Base-by-base conservation (phyloP, 2,113 vertebrate genomes). In the Cebus imitator region DNA sequence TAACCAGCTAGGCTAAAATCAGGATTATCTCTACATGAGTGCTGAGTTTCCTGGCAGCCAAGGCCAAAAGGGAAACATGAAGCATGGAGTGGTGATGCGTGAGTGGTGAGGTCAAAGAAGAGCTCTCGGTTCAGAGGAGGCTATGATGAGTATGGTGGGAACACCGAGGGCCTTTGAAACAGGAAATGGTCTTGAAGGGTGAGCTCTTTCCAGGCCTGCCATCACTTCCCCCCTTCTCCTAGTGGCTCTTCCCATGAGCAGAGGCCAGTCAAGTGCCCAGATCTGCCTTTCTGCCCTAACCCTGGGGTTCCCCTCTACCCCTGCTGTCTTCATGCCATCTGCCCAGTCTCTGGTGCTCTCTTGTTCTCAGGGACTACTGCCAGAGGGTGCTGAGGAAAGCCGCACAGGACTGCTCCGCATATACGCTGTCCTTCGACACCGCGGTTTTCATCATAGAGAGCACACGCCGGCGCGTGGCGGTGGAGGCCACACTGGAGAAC, bases 401-500 rank as follows among this genome's bases (percentile, higher is more conserved):
- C 0, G 97, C 21, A 0, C 98, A 55, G 21, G 98, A 79, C 97
- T 98, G 98, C 98, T 98, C 99, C 0, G 90, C 95, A 68, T 99
- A 98, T 98, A 98, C 75, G 2, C 98, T 98, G 55, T 98, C 99
- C 95, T 99, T 99, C 0, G 99, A 99, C 64, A 6, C 94, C 64
- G 98, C 99, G 0, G 87, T 99, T 83, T 99, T 99, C 92, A 32
- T 99, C 91, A 57, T 99, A 1, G 99, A 99, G 97, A 99, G 98
- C 58, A 96, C 98, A 30, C 98, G 99, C 75, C 99, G 99, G 90
- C 99, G 99, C 94, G 99, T 99, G 99, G 99, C 99, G 0, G 98
- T 99, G 96, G 99, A 99, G 13, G 99, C 99, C 0, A 68, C 68
- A 3, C 98, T 99, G 98, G 99, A 99, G 95, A 99, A 99, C 98